Evolutionary conservation across 2,888 invertebrate genomes (phyloP).

Genomic region (Calameuta idolon): DNA sequence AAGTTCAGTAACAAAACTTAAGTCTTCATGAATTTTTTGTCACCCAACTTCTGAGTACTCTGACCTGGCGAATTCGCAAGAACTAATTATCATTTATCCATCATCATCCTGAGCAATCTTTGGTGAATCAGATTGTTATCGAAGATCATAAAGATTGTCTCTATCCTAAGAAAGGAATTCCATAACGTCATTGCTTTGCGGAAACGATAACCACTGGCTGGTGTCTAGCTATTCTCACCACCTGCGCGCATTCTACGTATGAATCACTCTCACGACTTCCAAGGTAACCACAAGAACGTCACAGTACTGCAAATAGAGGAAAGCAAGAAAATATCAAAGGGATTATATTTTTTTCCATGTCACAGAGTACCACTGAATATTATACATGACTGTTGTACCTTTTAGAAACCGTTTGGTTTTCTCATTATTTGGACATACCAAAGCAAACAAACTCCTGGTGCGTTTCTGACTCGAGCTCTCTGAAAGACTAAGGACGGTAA

Average conservation of each 20-base stretch:
- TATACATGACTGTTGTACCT: not conserved
- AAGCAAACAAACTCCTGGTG: not conserved
- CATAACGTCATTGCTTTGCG: not conserved
- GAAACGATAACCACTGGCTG: not conserved
- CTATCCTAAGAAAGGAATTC: not conserved
- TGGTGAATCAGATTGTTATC: not conserved
- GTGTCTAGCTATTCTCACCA: not conserved
- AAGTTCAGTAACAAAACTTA: not conserved
- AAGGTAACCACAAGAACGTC: not conserved
- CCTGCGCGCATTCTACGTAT: not conserved
- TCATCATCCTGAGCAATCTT: not conserved
- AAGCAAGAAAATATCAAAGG: not conserved
- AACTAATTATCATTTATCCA: not conserved
- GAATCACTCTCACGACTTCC: not conserved
- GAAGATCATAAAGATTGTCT: not conserved
- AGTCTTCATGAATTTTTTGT: not conserved
- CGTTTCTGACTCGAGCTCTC: not conserved
- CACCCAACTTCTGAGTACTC: not conserved
- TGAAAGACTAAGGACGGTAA: not conserved
- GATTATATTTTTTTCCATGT: not conserved
- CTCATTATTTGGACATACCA: not conserved
- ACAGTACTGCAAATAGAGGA: not conserved
- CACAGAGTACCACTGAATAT: not conserved
- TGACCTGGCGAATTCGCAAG: not conserved
- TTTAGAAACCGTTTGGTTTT: not conserved